A percentile compares a stretch with the other conserved stretches of the same genome.
phyloP scores from a whole-genome alignment of 2,797 vertebrate species.

The Euphonia xanthogaster region DNA sequence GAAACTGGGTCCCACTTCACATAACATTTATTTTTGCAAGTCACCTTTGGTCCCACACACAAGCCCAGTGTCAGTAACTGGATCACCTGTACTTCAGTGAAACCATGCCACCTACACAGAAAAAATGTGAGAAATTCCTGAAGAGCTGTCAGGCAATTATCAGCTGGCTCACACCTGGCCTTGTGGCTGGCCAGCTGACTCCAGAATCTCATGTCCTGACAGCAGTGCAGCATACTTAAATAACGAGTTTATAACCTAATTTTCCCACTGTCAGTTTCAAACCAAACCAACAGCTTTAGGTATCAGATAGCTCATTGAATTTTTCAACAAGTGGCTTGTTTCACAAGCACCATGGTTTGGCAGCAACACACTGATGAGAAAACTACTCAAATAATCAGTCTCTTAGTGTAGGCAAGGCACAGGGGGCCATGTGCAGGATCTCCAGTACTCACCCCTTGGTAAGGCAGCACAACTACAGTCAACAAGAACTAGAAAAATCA shows the following conservation, averaged over 20 bases:
- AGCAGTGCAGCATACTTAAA: neutral
- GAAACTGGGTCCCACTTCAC: neutral
- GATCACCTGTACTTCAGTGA: neutral
- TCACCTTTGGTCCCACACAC: neutral
- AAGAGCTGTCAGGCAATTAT: neutral
- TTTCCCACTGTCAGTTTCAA: neutral
- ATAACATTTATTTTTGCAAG: neutral
- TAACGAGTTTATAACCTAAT: neutral
- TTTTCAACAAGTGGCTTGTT: neutral
- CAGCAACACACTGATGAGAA: neutral
- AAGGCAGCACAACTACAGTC: neutral
- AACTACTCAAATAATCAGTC: neutral
- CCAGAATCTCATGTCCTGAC: neutral
- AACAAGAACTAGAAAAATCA: neutral
- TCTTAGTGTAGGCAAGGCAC: neutral
- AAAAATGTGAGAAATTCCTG: neutral
- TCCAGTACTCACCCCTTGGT: neutral
- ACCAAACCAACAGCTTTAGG: neutral
- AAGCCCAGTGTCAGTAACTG: rapidly evolving
- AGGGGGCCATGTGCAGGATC: neutral
- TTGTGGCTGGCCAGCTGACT: neutral
- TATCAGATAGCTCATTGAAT: neutral
- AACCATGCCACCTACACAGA: neutral
- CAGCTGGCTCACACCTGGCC: neutral
- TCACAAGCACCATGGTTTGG: neutral